Conservation (phyloP, 1,140 invertebrate species). For the Drosophila nebulosa region DNA sequence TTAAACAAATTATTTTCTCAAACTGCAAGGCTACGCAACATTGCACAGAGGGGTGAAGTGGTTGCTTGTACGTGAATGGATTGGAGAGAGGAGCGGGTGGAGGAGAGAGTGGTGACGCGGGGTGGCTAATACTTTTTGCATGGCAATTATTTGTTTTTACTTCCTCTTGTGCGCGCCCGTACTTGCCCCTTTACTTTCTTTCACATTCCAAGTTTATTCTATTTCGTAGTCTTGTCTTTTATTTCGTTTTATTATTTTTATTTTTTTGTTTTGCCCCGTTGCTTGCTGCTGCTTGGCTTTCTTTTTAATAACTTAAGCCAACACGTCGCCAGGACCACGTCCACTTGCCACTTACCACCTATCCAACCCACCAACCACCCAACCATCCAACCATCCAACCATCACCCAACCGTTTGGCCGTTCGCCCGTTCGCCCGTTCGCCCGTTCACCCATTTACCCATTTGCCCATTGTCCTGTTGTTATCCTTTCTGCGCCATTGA, state of each 20-base stretch:
- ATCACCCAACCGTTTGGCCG: no score
- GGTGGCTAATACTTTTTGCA: constrained; percentile 71
- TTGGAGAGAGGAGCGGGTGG: neutral
- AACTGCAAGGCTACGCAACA: constrained; percentile 51
- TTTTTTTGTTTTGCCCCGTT: neutral
- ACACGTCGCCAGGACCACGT: constrained; percentile 48
- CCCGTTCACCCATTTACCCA: neutral
- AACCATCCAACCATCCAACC: no score
- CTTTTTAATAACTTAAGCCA: constrained; percentile 75
- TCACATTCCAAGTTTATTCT: constrained; percentile 6
- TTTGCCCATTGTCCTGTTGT: constrained; percentile 22
- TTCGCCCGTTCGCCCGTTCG: neutral
- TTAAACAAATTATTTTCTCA: constrained; percentile 77
- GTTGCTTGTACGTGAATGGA: neutral
- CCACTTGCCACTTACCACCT: no score
- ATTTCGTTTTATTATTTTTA: neutral
- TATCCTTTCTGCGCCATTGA: constrained; percentile 75
- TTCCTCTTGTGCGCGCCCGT: neutral
- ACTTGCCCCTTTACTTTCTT: no score
- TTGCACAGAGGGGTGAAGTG: constrained; percentile 10
- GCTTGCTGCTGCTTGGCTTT: constrained; percentile 34
- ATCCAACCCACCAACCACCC: no score
- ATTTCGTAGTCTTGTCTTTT: constrained; percentile 11
- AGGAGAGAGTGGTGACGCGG: neutral
- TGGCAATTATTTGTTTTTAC: constrained; percentile 74